Evolutionary conservation across 2,888 invertebrate genomes (phyloP), one percentile per base, ranked within the genome.

Genomic region (Phengaris alcon): DNA sequence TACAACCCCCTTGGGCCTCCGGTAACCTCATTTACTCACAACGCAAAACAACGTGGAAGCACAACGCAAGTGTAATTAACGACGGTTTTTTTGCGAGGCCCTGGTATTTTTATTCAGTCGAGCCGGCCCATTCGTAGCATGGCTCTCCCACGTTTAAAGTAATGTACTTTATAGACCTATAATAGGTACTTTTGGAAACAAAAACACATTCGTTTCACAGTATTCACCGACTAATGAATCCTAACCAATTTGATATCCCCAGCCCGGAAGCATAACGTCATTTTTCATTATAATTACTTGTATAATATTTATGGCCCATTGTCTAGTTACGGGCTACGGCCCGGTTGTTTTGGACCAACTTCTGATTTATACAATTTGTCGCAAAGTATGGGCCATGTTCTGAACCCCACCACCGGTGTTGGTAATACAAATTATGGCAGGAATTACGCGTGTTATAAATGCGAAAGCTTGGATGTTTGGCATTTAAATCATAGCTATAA

Each of bases 241-340:
- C 9, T 46, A 72, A 52, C 72, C 72, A 72, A 72, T 72, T 72
- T 52, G 8, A 12, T 54, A 72, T 6, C 44, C 35, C 12, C 44
- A 12, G 44, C 15, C 72, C 72, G 72, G 72, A 70, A 70, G 52
- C 22, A 15, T 5, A 52, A 72, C 12, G 72, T 72, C 15, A 72
- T 72, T 72, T 72, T 72, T 72, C 72, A 72, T 72, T 54, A 72
- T 72, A 72, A 72, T 72, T 52, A 72, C 72, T 72, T 22, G 72
- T 72, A 35, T 54, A 72, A 72, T 72, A 72, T 72, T 72, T 72
- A 72, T 54, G 35, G 13, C 12, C 12, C 72, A 72, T 72, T 54
- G 72, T 72, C 52, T 72, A 54, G 72, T 35, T 68, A 13, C 46
- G 46, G 68, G 72, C 13, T 68, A 46, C 68, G 68, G 68, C 44